Base-by-base conservation (phyloP, 2,888 invertebrate genomes). In the Drosophila colorata region DNA sequence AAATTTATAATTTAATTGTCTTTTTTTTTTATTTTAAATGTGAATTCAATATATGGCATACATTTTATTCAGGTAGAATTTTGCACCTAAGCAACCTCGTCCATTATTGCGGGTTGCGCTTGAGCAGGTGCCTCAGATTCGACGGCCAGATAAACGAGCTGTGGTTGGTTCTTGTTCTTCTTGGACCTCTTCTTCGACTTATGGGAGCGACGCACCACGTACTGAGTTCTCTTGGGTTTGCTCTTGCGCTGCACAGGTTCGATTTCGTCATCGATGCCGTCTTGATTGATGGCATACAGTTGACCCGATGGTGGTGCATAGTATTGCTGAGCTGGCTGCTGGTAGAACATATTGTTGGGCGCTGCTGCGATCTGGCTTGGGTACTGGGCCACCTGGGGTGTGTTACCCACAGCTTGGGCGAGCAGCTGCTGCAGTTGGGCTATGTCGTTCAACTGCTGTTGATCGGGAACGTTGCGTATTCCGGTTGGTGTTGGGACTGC, bases 151-250 rank as follows among this genome's bases (percentile, higher is more conserved):
- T 48, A 64, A 1, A 74, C 8, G 0, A 59, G 20, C 31, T 74
- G 40, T 0, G 48, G 4, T 14, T 43, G 43, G 0, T 35, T 16
- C 40, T 52, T 73, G 18, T 20, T 28, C 51, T 69, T 74, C 64
- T 65, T 74, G 6, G 66, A 38, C 47, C 51, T 73, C 56, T 40
- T 60, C 25, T 63, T 73, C 1, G 53, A 8, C 13, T 74, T 74
- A 2, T 64, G 35, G 4, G 46, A 20, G 14, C 74, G 74, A 37
- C 69, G 74, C 38, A 49, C 25, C 9, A 38, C 0, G 13, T 49
- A 31, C 20, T 57, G 56, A 4, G n/a, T 16, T 13, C 20, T 20
- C 31, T 37, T 48, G 2, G 64, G 25, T 20, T 47, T 57, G 4
- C 11, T 40, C 25, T 16, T 13, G 2, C 11, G 13, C 33, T 28